A percentile compares a stretch with the other conserved stretches of the same genome.
phyloP scores from a whole-genome alignment of 2,797 vertebrate species.

The Agapornis canus region DNA sequence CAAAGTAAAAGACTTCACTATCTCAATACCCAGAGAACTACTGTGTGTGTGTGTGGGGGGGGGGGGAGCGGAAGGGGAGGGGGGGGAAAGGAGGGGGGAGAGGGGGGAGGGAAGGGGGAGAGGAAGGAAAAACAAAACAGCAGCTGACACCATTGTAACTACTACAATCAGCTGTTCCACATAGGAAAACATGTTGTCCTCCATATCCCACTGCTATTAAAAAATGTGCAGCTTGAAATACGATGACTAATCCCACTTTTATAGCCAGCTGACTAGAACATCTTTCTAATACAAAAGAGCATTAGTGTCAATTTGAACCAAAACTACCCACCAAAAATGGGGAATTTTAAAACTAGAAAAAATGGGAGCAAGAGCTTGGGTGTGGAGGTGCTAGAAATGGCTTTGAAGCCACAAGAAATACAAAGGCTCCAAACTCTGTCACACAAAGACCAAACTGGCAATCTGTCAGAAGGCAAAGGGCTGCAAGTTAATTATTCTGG shows the following conservation, averaged over 20 bases:
- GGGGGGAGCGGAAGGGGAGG: not conserved
- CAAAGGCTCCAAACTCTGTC: not conserved
- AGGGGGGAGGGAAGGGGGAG: not conserved
- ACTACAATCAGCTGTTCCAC: conserved; percentile 34
- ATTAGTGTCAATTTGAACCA: not conserved
- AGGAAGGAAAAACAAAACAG: not conserved
- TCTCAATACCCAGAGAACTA: conserved; percentile 10
- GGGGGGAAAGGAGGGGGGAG: too few species aligned
- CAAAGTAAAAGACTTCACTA: not conserved
- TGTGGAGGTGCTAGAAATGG: not conserved
- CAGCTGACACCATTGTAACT: not conserved
- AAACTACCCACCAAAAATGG: not conserved
- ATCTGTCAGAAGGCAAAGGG: conserved; percentile 53
- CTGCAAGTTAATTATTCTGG: conserved; percentile 52
- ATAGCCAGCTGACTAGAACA: conserved; percentile 10
- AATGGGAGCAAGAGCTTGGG: not conserved
- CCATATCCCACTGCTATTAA: conserved; percentile 28
- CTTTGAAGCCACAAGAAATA: not conserved
- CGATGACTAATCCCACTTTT: conserved; percentile 27
- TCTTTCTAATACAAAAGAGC: conserved; percentile 17
- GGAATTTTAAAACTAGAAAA: not conserved
- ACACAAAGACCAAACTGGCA: not conserved
- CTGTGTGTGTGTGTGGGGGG: too few species aligned
- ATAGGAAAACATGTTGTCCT: conserved; percentile 12
- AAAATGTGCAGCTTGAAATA: conserved; percentile 32